Evolutionary conservation across 1,140 invertebrate species (phyloP), one percentile per base, ranked within the genome.

Genomic region (Littorina saxatilis): DNA sequence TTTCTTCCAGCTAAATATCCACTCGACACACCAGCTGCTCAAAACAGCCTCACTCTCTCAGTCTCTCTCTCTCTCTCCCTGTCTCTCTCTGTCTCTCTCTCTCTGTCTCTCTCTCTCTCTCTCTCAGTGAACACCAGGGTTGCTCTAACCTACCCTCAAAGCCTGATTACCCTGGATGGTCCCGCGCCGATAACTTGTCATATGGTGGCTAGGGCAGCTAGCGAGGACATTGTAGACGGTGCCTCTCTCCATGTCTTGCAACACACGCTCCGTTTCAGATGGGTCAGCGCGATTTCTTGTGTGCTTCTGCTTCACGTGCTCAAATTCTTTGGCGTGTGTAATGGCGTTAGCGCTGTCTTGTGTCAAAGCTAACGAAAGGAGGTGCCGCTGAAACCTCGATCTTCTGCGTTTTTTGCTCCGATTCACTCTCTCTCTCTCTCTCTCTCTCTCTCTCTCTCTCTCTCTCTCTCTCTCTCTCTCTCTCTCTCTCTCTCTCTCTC

Each of bases 381-480:
- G 17, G 17, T 17, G 43, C n/a, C n/a, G n/a, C n/a, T n/a, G n/a
- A n/a, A n/a, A n/a, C n/a, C 61, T 63, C 5, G 5, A 4, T 63
- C 61, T 32, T 32, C 35, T 32, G 5, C 27, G 13, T 23, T 23
- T 23, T 58, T 23, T n/a, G 13, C 20, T 58, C 55, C 27, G 0
- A n/a, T 23, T n/a, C n/a, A n/a, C n/a, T n/a, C n/a, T n/a, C n/a
- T n/a, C n/a, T n/a, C n/a, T n/a, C n/a, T n/a, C n/a, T 68, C 29
- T 68, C 63, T 68, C 11, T 68, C 63, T 39, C 63, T 68, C 63
- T 68, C 63, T 68, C 63, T 68, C 27, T 39, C 27, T 68, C 63
- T 68, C 63, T 68, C 27, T 68, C 63, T 68, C 63, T 68, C 27
- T 68, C 63, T 68, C 15, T 68, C 63, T 68, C 15, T 68, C 63